phyloP scores from a whole-genome alignment of 2,888 invertebrate genomes.

The Camptogramma bilineatum region DNA sequence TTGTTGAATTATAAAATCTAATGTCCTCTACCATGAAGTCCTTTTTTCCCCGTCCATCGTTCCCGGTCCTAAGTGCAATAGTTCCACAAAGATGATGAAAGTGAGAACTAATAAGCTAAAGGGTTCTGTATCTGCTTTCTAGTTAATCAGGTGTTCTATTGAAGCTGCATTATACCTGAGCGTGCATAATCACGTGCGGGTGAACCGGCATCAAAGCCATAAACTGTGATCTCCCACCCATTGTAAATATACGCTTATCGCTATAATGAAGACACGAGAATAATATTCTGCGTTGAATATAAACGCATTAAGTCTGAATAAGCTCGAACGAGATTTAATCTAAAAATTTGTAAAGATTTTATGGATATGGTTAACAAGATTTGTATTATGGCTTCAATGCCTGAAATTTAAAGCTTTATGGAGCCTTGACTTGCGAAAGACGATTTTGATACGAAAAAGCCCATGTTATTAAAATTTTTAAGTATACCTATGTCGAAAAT shows the following conservation, averaged over 20 bases:
- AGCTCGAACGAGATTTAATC: neutral
- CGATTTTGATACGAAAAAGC: neutral
- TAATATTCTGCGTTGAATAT: slow-evolving; percentile 22
- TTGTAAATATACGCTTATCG: slow-evolving; percentile 48
- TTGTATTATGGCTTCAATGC: slow-evolving; percentile 3
- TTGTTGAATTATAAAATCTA: no score
- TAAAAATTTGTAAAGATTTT: neutral
- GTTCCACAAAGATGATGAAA: no score
- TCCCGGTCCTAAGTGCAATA: no score
- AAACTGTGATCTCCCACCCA: slow-evolving; percentile 47
- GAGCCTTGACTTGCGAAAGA: neutral
- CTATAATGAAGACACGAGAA: slow-evolving; percentile 22
- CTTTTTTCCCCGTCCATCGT: no score
- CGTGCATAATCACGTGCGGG: slow-evolving; percentile 42
- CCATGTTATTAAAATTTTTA: neutral
- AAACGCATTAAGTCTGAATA: slow-evolving; percentile 9
- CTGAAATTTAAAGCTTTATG: neutral
- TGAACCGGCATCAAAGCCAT: slow-evolving; percentile 35
- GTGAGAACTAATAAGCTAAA: neutral
- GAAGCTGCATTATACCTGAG: slow-evolving; percentile 31
- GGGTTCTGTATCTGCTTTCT: no score
- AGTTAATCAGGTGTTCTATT: slow-evolving; percentile 1
- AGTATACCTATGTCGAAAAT: neutral
- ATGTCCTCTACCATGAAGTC: no score
- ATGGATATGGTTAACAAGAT: slow-evolving; percentile 3